These are phyloP conservation scores for Drosophila niveifrons DNA, from an alignment of 2,888 invertebrate species.

Conservation along the genomic window DNA sequence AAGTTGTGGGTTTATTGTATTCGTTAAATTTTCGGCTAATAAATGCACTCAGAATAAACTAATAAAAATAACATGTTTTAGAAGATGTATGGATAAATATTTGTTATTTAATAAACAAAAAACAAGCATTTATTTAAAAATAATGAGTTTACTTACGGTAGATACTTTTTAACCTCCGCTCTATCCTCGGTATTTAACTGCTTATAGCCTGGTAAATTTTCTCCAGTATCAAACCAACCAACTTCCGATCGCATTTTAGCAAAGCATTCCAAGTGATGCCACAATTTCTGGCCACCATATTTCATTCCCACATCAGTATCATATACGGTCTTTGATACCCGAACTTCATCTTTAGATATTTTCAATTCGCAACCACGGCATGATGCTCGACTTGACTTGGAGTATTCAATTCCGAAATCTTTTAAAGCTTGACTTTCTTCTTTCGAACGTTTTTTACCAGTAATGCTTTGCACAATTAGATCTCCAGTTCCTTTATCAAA, in stretches of 20 bases:
- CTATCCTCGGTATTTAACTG: slow-evolving; percentile 90
- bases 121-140: no score
- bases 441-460: slow-evolving; percentile 85
- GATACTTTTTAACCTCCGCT: slow-evolving; percentile 87
- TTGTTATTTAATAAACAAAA: no score
- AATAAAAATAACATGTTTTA: no score
- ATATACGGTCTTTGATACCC: slow-evolving; percentile 94
- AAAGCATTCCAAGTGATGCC: slow-evolving; percentile 98
- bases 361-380: slow-evolving; percentile 94
- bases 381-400: slow-evolving; percentile 92
- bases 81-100: no score
- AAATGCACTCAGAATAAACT: no score
- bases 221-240: slow-evolving; percentile 90
- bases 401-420: slow-evolving; percentile 93
- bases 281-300: slow-evolving; percentile 93
- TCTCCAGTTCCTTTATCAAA: slow-evolving; percentile 51
- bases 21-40: no score
- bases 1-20: no score
- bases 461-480: slow-evolving; percentile 38
- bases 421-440: slow-evolving; percentile 85
- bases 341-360: slow-evolving; percentile 90
- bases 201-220: slow-evolving; percentile 91
- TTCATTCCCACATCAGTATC: slow-evolving; percentile 91
- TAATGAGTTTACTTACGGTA: slow-evolving; percentile 87
- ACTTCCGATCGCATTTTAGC: slow-evolving; percentile 90